Evolutionary conservation across 2,888 invertebrate species (phyloP).

Genomic region (Exocentrus adspersus): DNA sequence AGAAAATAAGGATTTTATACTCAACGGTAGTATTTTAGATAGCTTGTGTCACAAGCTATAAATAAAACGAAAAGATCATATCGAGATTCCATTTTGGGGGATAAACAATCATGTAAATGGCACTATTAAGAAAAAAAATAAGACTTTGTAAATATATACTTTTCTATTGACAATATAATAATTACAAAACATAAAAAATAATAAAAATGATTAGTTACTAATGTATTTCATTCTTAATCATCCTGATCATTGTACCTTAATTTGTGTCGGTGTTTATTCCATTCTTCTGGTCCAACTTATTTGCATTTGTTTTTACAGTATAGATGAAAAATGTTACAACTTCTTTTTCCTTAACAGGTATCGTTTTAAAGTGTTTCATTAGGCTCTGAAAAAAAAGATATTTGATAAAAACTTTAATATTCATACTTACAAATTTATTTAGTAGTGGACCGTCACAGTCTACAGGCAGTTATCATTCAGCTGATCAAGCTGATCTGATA

Average conservation of each 20-base stretch:
- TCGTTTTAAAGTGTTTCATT: constrained; percentile 94
- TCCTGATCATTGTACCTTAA: constrained; percentile 51
- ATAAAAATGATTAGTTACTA: constrained; percentile 25
- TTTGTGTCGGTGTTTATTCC: constrained; percentile 75
- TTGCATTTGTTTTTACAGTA: constrained; percentile 93
- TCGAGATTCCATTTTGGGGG: too few relatives aligned
- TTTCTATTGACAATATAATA: constrained; percentile 5
- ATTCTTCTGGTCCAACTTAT: constrained; percentile 86
- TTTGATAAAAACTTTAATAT: too few relatives aligned
- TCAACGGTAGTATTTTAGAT: too few relatives aligned
- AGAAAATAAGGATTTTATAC: constrained; percentile 59
- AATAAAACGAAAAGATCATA: too few relatives aligned
- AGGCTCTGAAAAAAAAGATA: constrained; percentile 77
- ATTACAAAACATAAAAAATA: constrained; percentile 30
- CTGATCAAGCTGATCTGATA: too few relatives aligned
- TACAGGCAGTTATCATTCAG: too few relatives aligned
- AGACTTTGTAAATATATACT: neutral
- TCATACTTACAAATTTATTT: too few relatives aligned
- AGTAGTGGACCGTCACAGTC: too few relatives aligned
- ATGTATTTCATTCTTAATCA: neutral
- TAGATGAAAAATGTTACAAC: constrained; percentile 95
- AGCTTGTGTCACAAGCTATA: too few relatives aligned
- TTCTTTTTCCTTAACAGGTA: constrained; percentile 95
- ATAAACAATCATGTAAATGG: too few relatives aligned
- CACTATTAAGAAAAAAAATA: too few relatives aligned